A percentile compares a stretch with the other conserved stretches of the same genome.
These are phyloP conservation scores for Planococcus citri DNA, from an alignment of 1,140 invertebrate genomes.

Conservation along the genomic window DNA sequence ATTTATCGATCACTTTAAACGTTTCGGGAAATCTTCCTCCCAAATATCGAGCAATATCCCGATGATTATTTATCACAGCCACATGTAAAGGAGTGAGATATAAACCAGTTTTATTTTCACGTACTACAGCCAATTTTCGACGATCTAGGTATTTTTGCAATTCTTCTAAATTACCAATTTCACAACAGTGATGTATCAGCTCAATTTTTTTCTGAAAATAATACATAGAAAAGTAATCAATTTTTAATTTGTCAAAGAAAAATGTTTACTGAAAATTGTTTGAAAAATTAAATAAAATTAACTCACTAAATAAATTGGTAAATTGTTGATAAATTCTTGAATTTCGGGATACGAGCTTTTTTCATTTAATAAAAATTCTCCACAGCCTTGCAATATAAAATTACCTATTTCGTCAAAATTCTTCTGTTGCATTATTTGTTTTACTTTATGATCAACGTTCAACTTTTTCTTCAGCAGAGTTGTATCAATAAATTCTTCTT, in stretches of 20 bases:
- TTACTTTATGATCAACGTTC: conserved; percentile 34
- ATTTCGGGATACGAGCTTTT: conserved; percentile 64
- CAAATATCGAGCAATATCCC: conserved; percentile 31
- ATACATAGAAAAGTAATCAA: not conserved
- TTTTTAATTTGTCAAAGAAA: too few relatives aligned
- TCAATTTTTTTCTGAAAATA: conserved; percentile 66
- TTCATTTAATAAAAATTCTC: conserved; percentile 57
- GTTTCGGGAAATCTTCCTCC: conserved; percentile 66
- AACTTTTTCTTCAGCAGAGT: not conserved
- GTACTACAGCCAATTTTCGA: conserved; percentile 77
- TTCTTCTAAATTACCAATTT: conserved; percentile 67
- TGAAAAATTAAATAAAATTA: not conserved
- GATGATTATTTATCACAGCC: conserved; percentile 65
- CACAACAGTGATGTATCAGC: conserved; percentile 72
- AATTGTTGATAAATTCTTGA: conserved; percentile 77
- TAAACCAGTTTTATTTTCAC: conserved; percentile 62
- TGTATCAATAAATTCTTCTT: conserved; percentile 9
- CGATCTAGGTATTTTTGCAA: conserved; percentile 74
- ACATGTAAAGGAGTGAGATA: conserved; percentile 89
- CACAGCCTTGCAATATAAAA: conserved; percentile 73
- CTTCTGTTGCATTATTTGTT: conserved; percentile 46
- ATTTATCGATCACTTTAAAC: conserved; percentile 54
- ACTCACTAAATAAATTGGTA: conserved; percentile 77
- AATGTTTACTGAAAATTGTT: not conserved
- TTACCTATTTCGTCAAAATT: conserved; percentile 83